Conservation (phyloP, 2,113 vertebrate species). For the Nansenia antarctica region DNA sequence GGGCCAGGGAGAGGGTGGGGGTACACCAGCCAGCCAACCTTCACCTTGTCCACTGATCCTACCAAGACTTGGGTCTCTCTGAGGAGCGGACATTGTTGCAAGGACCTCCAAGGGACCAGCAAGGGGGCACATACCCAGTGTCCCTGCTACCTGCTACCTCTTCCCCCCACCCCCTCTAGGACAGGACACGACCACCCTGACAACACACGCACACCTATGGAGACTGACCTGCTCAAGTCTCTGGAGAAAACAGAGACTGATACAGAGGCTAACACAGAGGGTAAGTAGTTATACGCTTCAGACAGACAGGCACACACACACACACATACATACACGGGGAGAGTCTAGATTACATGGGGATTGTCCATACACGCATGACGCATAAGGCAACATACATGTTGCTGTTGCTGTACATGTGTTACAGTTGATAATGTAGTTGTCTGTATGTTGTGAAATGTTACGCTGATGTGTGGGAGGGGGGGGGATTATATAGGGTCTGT, state of each 20-base stretch:
- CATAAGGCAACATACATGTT: too few species aligned
- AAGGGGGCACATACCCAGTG: not conserved
- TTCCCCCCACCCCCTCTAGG: not conserved
- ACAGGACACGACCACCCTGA: not conserved
- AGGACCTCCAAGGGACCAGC: not conserved
- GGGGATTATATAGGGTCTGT: too few species aligned
- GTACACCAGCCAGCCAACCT: too few species aligned
- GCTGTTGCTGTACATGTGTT: too few species aligned
- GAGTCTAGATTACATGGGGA: too few species aligned
- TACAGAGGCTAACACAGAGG: conserved; percentile 19
- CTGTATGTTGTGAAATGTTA: too few species aligned
- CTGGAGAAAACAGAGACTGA: conserved; percentile 32
- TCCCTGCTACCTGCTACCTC: not conserved
- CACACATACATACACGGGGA: not conserved
- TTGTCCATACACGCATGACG: too few species aligned
- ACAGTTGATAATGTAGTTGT: too few species aligned
- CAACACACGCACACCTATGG: conserved; percentile 25
- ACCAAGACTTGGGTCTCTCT: not conserved
- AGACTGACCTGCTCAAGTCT: conserved; percentile 21
- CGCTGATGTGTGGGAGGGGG: too few species aligned
- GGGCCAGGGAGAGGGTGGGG: too few species aligned
- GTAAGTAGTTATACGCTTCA: conserved; percentile 24
- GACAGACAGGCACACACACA: not conserved
- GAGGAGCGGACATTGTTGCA: not conserved
- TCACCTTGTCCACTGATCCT: too few species aligned